A percentile compares a stretch with the other conserved stretches of the same genome.
phyloP scores from a whole-genome alignment of 1,140 invertebrate genomes.

The Adelges cooleyi region DNA sequence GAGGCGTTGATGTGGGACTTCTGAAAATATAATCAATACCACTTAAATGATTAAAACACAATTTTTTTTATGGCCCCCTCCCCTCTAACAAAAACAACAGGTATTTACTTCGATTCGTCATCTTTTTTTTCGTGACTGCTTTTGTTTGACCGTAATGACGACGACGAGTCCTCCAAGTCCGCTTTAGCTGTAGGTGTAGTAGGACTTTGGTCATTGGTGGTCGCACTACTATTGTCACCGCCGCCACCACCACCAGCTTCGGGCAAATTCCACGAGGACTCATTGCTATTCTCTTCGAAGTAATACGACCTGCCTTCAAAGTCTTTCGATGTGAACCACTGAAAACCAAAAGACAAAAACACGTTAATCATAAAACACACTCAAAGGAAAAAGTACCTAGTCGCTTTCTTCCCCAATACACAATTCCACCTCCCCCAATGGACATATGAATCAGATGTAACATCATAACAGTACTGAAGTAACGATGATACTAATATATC shows the following conservation, averaged over 20 bases:
- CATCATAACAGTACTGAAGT: too few relatives aligned
- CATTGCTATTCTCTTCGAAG: slow-evolving; percentile 48
- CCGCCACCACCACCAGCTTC: slow-evolving; percentile 28
- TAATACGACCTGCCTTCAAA: slow-evolving; percentile 49
- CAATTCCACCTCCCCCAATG: too few relatives aligned
- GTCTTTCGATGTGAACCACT: slow-evolving; percentile 52
- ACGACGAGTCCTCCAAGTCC: slow-evolving; percentile 3
- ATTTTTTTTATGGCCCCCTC: too few relatives aligned
- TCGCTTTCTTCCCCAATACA: too few relatives aligned
- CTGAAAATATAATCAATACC: slow-evolving; percentile 2
- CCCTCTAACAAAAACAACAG: too few relatives aligned
- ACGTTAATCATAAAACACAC: too few relatives aligned
- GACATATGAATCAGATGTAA: too few relatives aligned
- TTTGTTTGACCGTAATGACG: neutral
- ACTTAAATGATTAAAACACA: too few relatives aligned
- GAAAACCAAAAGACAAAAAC: too few relatives aligned
- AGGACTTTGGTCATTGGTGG: neutral
- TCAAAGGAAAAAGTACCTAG: too few relatives aligned
- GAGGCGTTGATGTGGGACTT: neutral
- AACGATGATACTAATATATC: too few relatives aligned
- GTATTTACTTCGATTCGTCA: slow-evolving; percentile 3
- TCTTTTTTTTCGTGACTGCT: slow-evolving; percentile 10
- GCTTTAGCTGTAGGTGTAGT: neutral
- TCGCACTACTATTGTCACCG: neutral
- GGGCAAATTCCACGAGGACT: slow-evolving; percentile 49